Percentiles rank a stretch among this genome's conserved stretches.
phyloP scores from a whole-genome alignment of 2,888 invertebrate genomes.

The Chymomyza procnemis region DNA sequence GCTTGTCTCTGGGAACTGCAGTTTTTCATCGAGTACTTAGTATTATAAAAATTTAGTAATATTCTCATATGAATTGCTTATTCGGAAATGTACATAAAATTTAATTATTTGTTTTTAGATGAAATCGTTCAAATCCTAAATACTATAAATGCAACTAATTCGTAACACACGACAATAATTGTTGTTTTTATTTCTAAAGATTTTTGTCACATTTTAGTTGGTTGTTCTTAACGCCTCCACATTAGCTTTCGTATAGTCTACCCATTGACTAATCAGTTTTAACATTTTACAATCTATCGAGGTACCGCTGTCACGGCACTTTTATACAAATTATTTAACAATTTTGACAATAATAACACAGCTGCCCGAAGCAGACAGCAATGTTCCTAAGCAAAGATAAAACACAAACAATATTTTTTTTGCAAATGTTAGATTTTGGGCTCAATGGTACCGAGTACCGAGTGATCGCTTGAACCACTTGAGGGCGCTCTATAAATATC shows the following conservation, averaged over 20 bases:
- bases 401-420: background rate
- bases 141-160: background rate
- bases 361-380: no score
- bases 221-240: background rate
- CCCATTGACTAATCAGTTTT: background rate
- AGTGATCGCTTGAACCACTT: no score
- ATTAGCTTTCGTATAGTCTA: background rate
- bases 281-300: background rate
- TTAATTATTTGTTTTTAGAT: no score
- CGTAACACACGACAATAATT: background rate
- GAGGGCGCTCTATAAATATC: background rate
- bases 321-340: no score
- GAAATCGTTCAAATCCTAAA: background rate
- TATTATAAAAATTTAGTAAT: no score
- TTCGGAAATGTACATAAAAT: no score
- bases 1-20: no score
- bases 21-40: no score
- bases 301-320: background rate
- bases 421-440: background rate
- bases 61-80: no score
- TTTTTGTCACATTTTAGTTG: background rate
- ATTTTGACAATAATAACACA: no score
- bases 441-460: no score
- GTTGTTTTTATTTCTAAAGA: background rate
- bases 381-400: no score